phyloP scores from a whole-genome alignment of 2,797 vertebrate species.

The Mallotus villosus region DNA sequence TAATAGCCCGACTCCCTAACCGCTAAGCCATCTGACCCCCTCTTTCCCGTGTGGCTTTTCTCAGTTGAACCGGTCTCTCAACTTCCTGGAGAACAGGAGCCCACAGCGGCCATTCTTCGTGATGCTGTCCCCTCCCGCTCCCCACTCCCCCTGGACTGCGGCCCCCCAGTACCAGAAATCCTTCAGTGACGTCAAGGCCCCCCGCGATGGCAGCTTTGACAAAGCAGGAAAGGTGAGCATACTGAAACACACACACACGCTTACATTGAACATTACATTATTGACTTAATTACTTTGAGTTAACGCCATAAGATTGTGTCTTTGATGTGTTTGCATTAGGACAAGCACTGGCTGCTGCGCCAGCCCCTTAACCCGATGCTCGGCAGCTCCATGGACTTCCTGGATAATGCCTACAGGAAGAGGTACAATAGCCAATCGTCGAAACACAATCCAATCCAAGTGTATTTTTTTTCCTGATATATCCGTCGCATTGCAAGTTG shows the following conservation, averaged over 20 bases:
- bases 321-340: slow-evolving; percentile 52
- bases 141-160: slow-evolving; percentile 78
- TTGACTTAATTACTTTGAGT: neutral
- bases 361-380: slow-evolving; percentile 78
- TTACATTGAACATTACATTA: neutral
- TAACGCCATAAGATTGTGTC: neutral
- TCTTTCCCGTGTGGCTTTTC: neutral
- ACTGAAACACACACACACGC: neutral
- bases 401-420: slow-evolving; percentile 73
- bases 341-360: slow-evolving; percentile 82
- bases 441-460: too few relatives aligned
- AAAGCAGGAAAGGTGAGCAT: slow-evolving; percentile 68
- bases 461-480: too few relatives aligned
- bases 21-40: too few relatives aligned
- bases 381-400: slow-evolving; percentile 64
- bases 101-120: slow-evolving; percentile 76
- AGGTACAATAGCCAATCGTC: slow-evolving; percentile 50
- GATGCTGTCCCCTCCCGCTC: slow-evolving; percentile 76
- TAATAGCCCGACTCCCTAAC: too few relatives aligned
- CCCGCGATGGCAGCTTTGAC: slow-evolving; percentile 80
- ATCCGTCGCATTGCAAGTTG: neutral
- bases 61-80: slow-evolving; percentile 73
- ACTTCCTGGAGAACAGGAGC: slow-evolving; percentile 70
- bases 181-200: slow-evolving; percentile 68
- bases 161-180: slow-evolving; percentile 74